phyloP scores from a whole-genome alignment of 2,888 invertebrate species.

The Morinoia aosen region DNA sequence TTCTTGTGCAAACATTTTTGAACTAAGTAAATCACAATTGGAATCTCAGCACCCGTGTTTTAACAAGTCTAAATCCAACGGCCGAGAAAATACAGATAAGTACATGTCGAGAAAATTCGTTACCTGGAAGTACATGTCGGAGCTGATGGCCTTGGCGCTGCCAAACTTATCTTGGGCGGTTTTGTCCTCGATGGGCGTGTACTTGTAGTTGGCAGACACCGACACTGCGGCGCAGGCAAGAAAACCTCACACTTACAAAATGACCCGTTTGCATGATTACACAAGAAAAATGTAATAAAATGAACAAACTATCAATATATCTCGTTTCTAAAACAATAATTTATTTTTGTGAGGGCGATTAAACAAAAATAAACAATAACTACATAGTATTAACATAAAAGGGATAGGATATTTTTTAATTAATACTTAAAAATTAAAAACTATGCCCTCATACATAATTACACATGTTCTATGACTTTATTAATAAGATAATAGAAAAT shows the following conservation, averaged over 20 bases:
- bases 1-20: no score
- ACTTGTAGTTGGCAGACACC: slow-evolving; percentile 65
- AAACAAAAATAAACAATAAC: background rate
- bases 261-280: background rate
- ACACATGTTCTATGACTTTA: no score
- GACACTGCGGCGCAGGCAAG: slow-evolving; percentile 56
- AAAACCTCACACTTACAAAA: background rate
- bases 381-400: no score
- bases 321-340: background rate
- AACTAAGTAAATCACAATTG: no score
- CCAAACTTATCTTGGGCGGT: slow-evolving; percentile 96
- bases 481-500: no score
- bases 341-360: background rate
- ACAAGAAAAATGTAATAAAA: background rate
- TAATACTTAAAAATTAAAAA: no score
- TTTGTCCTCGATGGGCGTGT: slow-evolving; percentile 75
- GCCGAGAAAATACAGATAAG: no score
- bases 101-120: background rate
- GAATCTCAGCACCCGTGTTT: no score
- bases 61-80: no score
- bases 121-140: slow-evolving; percentile 94
- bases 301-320: background rate
- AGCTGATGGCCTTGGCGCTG: slow-evolving; percentile 96
- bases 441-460: no score
- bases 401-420: no score